Base-by-base conservation (phyloP, 2,797 vertebrate species). In the Orientallactaga sibirica region DNA sequence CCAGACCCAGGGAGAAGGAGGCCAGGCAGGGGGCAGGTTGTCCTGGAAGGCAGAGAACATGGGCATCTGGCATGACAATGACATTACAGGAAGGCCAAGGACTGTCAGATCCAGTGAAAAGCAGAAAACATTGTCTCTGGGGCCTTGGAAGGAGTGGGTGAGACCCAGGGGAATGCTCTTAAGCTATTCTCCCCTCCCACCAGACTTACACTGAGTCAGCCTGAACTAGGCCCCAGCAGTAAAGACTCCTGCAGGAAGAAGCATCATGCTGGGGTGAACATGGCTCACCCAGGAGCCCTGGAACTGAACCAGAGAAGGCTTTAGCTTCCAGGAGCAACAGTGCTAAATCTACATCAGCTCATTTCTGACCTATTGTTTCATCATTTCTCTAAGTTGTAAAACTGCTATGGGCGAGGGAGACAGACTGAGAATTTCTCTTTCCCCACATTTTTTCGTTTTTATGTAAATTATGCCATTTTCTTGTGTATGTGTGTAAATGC, bases 41-140 rank as follows among this genome's bases (percentile, higher is more conserved):
- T 43, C 18, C 73, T 10, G 7, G 62, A 16, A 52, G 16, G 58
- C 22, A 14, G 5, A 15, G 25, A 22, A 11, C 0, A 0, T 4
- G 27, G 22, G 33, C 70, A 43, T 24, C 5, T 33, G 24, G 58
- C 25, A 25, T 41, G 22, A n/a, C 33, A 43, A 27, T 64, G 77
- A 66, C 37, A 68, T 79, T 41, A 67, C n/a, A 19, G 19, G 81
- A 91, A 86, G 83, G 27, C 74, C 16, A 27, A 81, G 14, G 77
- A 68, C 61, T 70, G 48, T n/a, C n/a, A 29, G 52, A 62, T 3
- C 48, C 29, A 27, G n/a, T 5, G 70, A 75, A 80, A 58, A 67
- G 41, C 61, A 7, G 58, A 37, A 8, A 3, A 7, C 33, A 84
- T 22, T 48, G 62, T 25, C 0, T 68, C 27, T 48, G n/a, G 73